Percentiles rank a stretch among this genome's conserved stretches.
These are phyloP conservation scores for Drosophila cognata DNA, from an alignment of 2,888 invertebrate species.

Conservation along the genomic window DNA sequence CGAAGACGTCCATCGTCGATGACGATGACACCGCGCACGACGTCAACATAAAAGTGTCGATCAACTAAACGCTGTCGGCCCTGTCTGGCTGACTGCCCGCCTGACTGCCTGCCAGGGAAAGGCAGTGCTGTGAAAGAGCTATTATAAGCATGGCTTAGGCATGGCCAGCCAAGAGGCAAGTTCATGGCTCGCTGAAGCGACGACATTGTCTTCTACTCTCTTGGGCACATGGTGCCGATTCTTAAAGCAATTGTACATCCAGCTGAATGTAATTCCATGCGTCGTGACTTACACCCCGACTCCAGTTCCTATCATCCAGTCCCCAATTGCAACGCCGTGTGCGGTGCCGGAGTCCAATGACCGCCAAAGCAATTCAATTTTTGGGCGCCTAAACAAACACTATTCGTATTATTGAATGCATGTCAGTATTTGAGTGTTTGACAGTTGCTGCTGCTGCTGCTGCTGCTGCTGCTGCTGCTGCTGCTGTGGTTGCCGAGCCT, in stretches of 20 bases:
- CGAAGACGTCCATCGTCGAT: constrained; percentile 40
- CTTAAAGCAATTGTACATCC: constrained; percentile 76
- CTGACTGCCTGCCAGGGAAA: constrained; percentile 13
- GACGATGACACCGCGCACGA: constrained; percentile 79
- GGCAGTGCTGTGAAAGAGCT: constrained; percentile 19
- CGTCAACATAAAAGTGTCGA: constrained; percentile 81
- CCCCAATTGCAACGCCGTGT: constrained; percentile 40
- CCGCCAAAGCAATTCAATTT: constrained; percentile 30
- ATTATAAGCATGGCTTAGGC: constrained; percentile 42
- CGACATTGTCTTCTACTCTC: constrained; percentile 50
- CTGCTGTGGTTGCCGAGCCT: constrained; percentile 25
- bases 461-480: constrained; percentile 24
- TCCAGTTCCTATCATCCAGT: constrained; percentile 3
- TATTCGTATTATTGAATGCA: constrained; percentile 62
- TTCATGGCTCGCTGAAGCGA: constrained; percentile 74
- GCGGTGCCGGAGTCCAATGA: constrained; percentile 50
- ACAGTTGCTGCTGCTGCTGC: constrained; percentile 43
- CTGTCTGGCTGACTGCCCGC: constrained; percentile 11
- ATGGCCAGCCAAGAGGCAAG: constrained; percentile 73
- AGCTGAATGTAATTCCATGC: constrained; percentile 76
- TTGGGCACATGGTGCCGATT: constrained; percentile 55
- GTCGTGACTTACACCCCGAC: constrained; percentile 58
- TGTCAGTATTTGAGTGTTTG: constrained; percentile 71
- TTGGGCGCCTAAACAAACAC: constrained; percentile 69
- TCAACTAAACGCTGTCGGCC: constrained; percentile 79